Conservation (phyloP, 2,888 invertebrate genomes). For the Drosophila kambysellisi region DNA sequence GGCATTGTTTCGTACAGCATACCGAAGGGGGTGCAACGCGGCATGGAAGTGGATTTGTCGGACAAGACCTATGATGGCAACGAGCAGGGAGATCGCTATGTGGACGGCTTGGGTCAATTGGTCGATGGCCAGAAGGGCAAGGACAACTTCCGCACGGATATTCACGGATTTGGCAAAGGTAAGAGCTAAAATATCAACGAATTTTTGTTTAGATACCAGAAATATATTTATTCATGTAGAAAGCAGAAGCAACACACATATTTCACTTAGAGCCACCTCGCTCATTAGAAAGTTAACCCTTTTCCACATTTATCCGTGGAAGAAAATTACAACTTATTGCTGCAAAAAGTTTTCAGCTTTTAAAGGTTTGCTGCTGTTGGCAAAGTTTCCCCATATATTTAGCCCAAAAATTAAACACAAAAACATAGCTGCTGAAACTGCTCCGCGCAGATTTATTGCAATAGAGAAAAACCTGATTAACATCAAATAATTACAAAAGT, state of each 20-base stretch:
- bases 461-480: slow-evolving; percentile 74
- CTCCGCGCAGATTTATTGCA: slow-evolving; percentile 64
- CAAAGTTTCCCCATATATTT: slow-evolving; percentile 56
- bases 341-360: slow-evolving; percentile 17
- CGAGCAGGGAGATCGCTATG: slow-evolving; percentile 88
- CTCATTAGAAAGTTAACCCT: slow-evolving; percentile 33
- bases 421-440: slow-evolving; percentile 23
- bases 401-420: slow-evolving; percentile 5
- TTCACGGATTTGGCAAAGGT: slow-evolving; percentile 89
- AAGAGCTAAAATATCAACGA: slow-evolving; percentile 62
- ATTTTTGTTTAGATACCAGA: background rate
- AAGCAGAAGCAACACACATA: slow-evolving; percentile 1
- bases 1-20: slow-evolving; percentile 92
- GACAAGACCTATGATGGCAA: slow-evolving; percentile 92
- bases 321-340: slow-evolving; percentile 6
- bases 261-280: slow-evolving; percentile 19
- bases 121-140: slow-evolving; percentile 91
- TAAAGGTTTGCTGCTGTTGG: slow-evolving; percentile 6
- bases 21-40: slow-evolving; percentile 90
- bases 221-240: background rate
- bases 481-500: slow-evolving; percentile 83
- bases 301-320: slow-evolving; percentile 1
- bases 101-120: slow-evolving; percentile 92
- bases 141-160: slow-evolving; percentile 90
- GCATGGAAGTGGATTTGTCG: slow-evolving; percentile 90